Evolutionary conservation across 2,888 invertebrate species (phyloP), one percentile per base, ranked within the genome.

Genomic region (Gymnosoma rotundatum): DNA sequence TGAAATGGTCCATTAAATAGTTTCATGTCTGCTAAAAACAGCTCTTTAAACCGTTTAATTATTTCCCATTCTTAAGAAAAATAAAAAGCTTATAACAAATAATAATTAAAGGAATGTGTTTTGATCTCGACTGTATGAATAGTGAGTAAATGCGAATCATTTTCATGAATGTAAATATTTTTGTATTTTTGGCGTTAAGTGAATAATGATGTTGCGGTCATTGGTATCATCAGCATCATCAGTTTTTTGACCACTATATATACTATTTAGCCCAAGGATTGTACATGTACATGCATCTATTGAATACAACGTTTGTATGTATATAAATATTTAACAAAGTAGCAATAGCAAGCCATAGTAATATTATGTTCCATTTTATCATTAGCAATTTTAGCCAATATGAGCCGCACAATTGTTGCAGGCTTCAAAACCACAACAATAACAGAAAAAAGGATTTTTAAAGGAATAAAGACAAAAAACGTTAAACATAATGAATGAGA

Each of bases 201-300:
- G 85, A 85, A 85, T 85, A 83, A 85, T 85, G 82, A 85, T 85
- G 85, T 85, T 85, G 85, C 79, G 85, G 85, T 79, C 83, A 76
- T 58, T 79, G 73, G 79, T 79, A 85, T 79, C 83, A 76, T 69
- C 80, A 75, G 76, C 83, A 85, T 79, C 83, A 85, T 79, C 83
- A 83, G 83, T 82, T 82, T 75, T 76, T 79, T 67, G 72, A 85
- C 78, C 83, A 72, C 78, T 67, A 72, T 73, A 72, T 73, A 38
- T 79, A 72, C 72, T 58, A 63, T 48, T 69, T 63, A 56, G 45
- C 52, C 61, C 45, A 60, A 32, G 8, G 32, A 32, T 5, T 32
- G 32, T 32, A 32, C 7, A 8, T 32, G 9, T 66, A 45, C 20
- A 56, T 20, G 14, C 38, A 20, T 50, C 64, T 45, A n/a, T 69